Conservation (phyloP, 2,797 vertebrate species). For the Falco novaeseelandiae region DNA sequence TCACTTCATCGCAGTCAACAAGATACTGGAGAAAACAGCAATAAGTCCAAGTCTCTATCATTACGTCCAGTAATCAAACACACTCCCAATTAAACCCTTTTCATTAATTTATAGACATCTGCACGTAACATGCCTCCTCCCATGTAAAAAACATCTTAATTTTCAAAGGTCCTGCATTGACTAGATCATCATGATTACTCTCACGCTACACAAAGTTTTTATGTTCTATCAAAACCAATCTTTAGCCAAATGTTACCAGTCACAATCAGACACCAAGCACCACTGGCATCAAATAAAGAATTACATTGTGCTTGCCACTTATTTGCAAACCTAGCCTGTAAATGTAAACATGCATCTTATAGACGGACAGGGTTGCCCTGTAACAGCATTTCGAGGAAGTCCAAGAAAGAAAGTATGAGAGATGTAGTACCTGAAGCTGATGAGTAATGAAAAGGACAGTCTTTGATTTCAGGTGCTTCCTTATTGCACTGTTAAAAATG, state of each 20-base stretch:
- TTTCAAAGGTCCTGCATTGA: background rate
- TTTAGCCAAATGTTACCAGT: background rate
- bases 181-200: background rate
- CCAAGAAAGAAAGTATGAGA: background rate
- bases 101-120: background rate
- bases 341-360: background rate
- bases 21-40: slow-evolving; percentile 82
- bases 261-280: background rate
- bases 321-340: background rate
- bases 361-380: background rate
- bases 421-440: slow-evolving; percentile 87
- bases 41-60: background rate
- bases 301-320: background rate
- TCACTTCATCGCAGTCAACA: slow-evolving; percentile 91
- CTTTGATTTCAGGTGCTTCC: slow-evolving; percentile 87
- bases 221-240: background rate
- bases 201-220: background rate
- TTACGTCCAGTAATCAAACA: background rate
- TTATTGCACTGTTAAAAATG: slow-evolving; percentile 91
- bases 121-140: background rate
- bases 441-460: slow-evolving; percentile 91
- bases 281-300: background rate
- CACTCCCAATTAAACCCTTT: background rate
- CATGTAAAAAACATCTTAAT: background rate
- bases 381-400: background rate